phyloP scores from a whole-genome alignment of 1,140 invertebrate genomes.

The Philaenus spumarius region DNA sequence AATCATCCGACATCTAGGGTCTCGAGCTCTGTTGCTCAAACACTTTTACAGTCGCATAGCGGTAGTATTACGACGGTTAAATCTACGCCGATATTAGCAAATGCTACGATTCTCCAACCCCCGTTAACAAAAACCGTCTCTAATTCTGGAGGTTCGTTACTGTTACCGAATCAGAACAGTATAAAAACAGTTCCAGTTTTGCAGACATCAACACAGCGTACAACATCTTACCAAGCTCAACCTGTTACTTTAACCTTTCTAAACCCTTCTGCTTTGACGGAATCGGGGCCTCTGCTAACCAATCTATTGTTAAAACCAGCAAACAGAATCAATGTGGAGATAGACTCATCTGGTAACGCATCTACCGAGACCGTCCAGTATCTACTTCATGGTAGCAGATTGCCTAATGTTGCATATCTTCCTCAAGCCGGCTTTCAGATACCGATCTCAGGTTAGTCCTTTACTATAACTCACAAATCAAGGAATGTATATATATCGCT shows the following conservation, averaged over 20 bases:
- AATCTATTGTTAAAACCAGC: slow-evolving; percentile 21
- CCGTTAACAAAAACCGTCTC: background rate
- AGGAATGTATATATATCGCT: too few relatives aligned
- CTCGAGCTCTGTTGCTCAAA: background rate
- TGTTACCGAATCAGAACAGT: slow-evolving; percentile 8
- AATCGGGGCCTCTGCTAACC: slow-evolving; percentile 16
- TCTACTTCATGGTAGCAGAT: slow-evolving; percentile 29
- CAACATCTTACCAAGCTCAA: slow-evolving; percentile 15
- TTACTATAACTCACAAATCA: too few relatives aligned
- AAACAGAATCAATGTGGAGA: slow-evolving; percentile 35
- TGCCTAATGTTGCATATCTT: slow-evolving; percentile 38
- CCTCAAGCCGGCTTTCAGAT: slow-evolving; percentile 38
- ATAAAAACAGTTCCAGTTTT: slow-evolving; percentile 15
- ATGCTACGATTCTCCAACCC: slow-evolving; percentile 17
- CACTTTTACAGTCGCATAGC: background rate
- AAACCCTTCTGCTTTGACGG: slow-evolving; percentile 13
- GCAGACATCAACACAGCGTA: background rate
- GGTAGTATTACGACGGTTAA: background rate
- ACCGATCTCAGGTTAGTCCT: slow-evolving; percentile 42
- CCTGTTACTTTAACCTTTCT: slow-evolving; percentile 26
- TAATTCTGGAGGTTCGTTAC: slow-evolving; percentile 3
- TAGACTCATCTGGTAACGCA: slow-evolving; percentile 30
- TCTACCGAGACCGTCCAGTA: slow-evolving; percentile 32
- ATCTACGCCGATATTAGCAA: background rate
- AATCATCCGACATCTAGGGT: background rate